A percentile compares a stretch with the other conserved stretches of the same genome.
Evolutionary conservation across 2,888 invertebrate genomes (phyloP).

Genomic region (Myopa tessellatipennis): DNA sequence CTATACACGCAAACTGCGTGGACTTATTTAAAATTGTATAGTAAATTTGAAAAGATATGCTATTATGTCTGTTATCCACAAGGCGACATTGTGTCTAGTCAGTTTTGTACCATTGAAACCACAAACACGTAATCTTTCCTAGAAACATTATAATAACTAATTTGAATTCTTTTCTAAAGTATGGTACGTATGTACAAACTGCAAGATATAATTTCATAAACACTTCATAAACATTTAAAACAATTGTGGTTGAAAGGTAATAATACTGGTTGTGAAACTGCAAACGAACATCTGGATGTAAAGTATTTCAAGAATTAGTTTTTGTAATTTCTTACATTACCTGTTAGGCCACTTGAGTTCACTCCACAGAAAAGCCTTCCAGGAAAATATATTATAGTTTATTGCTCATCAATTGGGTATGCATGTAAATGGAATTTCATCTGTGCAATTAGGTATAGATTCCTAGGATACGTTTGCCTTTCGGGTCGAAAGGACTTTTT

Average conservation of each 20-base stretch:
- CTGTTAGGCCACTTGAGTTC: slow-evolving; percentile 1
- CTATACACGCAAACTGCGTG: too few relatives aligned
- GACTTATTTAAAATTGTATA: background rate
- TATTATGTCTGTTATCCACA: too few relatives aligned
- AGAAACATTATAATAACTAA: slow-evolving; percentile 48
- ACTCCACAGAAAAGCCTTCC: slow-evolving; percentile 10
- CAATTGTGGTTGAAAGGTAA: background rate
- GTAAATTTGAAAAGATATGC: background rate
- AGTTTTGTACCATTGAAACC: too few relatives aligned
- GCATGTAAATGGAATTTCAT: background rate
- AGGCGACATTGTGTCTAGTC: too few relatives aligned
- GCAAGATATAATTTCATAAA: slow-evolving; percentile 53
- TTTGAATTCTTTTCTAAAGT: too few relatives aligned
- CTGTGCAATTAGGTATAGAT: slow-evolving; percentile 69
- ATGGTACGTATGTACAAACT: slow-evolving; percentile 4
- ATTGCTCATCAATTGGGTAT: background rate
- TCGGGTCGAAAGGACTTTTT: slow-evolving; percentile 85
- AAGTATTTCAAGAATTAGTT: background rate
- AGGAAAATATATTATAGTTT: slow-evolving; percentile 14
- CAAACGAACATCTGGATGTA: background rate
- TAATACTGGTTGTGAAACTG: slow-evolving; percentile 29
- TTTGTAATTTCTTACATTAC: background rate
- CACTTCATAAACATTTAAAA: slow-evolving; percentile 57
- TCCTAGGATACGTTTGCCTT: slow-evolving; percentile 79
- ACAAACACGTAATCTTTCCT: slow-evolving; percentile 48